A percentile compares a stretch with the other conserved stretches of the same genome.
Evolutionary conservation across 2,888 invertebrate species (phyloP).

Genomic region (Apotomis capreana): DNA sequence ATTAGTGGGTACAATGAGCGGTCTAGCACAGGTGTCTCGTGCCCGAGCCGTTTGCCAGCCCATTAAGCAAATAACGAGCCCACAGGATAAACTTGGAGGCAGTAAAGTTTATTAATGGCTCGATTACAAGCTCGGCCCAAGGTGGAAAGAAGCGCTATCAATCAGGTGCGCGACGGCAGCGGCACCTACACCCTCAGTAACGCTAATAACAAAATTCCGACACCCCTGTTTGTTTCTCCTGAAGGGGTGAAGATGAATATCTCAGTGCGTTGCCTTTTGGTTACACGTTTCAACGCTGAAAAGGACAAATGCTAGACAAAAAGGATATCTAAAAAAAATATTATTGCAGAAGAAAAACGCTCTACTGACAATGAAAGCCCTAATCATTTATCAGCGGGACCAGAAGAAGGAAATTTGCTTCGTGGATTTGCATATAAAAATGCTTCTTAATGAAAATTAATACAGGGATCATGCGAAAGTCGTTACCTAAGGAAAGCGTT

Average conservation of each 20-base stretch:
- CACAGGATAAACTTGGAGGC: conserved; percentile 80
- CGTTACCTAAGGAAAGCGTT: background rate
- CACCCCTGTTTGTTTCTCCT: conserved; percentile 78
- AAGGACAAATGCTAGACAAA: conserved; percentile 51
- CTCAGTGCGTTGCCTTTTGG: conserved; percentile 60
- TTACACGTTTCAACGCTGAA: conserved; percentile 59
- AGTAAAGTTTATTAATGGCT: conserved; percentile 84
- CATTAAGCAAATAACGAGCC: conserved; percentile 82
- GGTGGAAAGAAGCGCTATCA: conserved; percentile 83
- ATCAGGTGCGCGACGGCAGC: conserved; percentile 81
- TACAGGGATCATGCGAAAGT: conserved; percentile 16
- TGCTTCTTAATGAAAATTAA: conserved; percentile 17
- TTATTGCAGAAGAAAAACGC: conserved; percentile 43
- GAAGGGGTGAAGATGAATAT: conserved; percentile 82
- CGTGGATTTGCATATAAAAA: conserved; percentile 22
- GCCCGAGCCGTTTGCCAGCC: conserved; percentile 75
- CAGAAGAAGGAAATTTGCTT: conserved; percentile 24
- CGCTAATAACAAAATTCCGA: conserved; percentile 83
- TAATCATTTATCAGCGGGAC: conserved; percentile 30
- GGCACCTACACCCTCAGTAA: conserved; percentile 75
- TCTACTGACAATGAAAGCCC: conserved; percentile 32
- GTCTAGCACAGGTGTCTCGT: conserved; percentile 71
- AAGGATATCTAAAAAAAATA: conserved; percentile 46
- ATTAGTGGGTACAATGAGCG: conserved; percentile 67
- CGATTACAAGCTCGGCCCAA: conserved; percentile 84